These are phyloP conservation scores for Heteropelma amictum DNA, from an alignment of 2,888 invertebrate genomes.

Conservation along the genomic window DNA sequence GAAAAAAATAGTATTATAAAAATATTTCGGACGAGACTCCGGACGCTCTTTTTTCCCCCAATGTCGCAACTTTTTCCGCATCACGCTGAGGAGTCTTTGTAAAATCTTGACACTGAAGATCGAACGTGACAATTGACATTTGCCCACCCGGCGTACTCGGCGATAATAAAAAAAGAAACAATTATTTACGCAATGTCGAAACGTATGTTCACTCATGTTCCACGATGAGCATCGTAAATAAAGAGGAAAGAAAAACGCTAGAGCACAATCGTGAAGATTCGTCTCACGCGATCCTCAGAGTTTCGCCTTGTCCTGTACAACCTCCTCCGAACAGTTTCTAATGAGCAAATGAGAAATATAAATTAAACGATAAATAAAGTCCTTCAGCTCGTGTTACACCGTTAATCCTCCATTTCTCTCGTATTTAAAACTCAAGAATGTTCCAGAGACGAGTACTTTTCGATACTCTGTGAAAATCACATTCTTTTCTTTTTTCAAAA, in stretches of 20 bases:
- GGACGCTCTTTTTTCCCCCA: no score
- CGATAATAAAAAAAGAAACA: neutral
- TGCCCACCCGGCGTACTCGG: no score
- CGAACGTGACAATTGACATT: no score
- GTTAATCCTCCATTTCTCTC: neutral
- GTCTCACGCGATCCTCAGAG: constrained; percentile 54
- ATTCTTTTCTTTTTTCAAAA: no score
- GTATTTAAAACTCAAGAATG: no score
- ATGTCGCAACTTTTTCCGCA: no score
- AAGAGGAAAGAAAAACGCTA: constrained; percentile 5
- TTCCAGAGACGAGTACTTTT: no score
- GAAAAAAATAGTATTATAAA: no score
- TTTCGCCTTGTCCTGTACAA: constrained; percentile 71
- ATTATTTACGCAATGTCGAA: constrained; percentile 1
- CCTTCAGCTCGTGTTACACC: neutral
- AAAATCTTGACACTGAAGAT: no score
- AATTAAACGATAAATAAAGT: constrained; percentile 6
- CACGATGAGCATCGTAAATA: constrained; percentile 5
- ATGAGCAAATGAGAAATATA: constrained; percentile 25
- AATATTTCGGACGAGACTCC: no score
- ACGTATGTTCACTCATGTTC: constrained; percentile 2
- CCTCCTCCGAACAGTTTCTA: constrained; percentile 74
- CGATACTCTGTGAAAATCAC: no score
- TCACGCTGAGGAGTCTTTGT: no score
- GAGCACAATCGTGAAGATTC: constrained; percentile 24